Evolutionary conservation across 2,888 invertebrate species (phyloP), one percentile per base, ranked within the genome.

Genomic region (Rotaria macrura): DNA sequence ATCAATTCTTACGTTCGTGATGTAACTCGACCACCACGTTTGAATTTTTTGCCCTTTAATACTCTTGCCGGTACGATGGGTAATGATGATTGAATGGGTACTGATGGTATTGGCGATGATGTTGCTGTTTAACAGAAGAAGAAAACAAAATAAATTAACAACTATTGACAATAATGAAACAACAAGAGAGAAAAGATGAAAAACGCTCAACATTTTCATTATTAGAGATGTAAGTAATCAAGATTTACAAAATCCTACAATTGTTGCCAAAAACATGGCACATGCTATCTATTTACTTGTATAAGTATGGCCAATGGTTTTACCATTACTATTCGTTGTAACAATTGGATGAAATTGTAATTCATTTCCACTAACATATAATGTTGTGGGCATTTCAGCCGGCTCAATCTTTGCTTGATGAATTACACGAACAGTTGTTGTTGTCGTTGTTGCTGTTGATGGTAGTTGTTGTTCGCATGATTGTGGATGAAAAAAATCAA

Each of bases 301-400:
- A 65, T 65, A 65, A 1, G 65, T 65, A 65, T 65, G 65, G 20
- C 65, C 65, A 14, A 65, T 34, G 4, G 65, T 65, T 65, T 65
- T 65, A 34, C 34, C 65, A 52, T 54, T 54, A 65, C 38, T 65
- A 65, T 34, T 65, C 14, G 79, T n/a, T 43, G 43, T 43, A 43
- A 79, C n/a, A n/a, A 43, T n/a, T n/a, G 40, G 25, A 79, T 43
- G 40, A 43, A 79, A 79, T 79, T 40, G 40, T 14, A 43, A 43
- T 79, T 79, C 79, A 79, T 79, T 79, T 7, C 79, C 43, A 43
- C n/a, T 79, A 14, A 79, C n/a, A 43, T 43, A 79, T 79, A 79
- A 79, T n/a, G 79, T 43, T 40, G 40, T 79, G 25, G 79, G 43
- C 25, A 43, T 43, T n/a, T 79, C 43, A 9, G 25, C 6, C 25